These are phyloP conservation scores for Pterocles gutturalis DNA, from an alignment of 2,113 vertebrate species.

Conservation along the genomic window DNA sequence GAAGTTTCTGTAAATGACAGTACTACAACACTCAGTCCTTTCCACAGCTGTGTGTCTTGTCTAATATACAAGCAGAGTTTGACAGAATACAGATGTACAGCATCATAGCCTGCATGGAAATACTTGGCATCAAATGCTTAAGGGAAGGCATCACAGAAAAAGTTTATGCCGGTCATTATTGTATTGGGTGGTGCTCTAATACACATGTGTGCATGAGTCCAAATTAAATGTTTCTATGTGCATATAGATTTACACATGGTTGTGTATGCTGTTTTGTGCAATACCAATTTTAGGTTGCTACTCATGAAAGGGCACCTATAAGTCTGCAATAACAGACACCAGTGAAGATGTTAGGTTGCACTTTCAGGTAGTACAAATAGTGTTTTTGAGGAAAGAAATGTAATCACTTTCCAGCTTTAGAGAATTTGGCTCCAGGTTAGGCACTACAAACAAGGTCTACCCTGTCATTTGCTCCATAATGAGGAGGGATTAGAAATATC, in stretches of 20 bases:
- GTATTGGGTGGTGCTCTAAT: fast-evolving
- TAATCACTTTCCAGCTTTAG: not conserved
- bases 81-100: not conserved
- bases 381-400: not conserved
- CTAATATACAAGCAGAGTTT: not conserved
- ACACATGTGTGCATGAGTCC: too few relatives aligned
- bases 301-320: not conserved
- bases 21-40: not conserved
- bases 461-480: not conserved
- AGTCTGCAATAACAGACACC: not conserved
- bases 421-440: not conserved
- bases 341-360: not conserved
- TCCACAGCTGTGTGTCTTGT: not conserved
- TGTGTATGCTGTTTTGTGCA: not conserved
- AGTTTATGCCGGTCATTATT: not conserved
- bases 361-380: not conserved
- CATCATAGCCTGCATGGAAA: not conserved
- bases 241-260: fast-evolving
- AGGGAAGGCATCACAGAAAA: not conserved
- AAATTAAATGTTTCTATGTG: not conserved
- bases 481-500: not conserved
- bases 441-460: not conserved
- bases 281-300: not conserved
- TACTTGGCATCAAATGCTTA: not conserved
- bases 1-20: not conserved